phyloP scores from a whole-genome alignment of 1,140 invertebrate genomes.

The Drosophila hydei region DNA sequence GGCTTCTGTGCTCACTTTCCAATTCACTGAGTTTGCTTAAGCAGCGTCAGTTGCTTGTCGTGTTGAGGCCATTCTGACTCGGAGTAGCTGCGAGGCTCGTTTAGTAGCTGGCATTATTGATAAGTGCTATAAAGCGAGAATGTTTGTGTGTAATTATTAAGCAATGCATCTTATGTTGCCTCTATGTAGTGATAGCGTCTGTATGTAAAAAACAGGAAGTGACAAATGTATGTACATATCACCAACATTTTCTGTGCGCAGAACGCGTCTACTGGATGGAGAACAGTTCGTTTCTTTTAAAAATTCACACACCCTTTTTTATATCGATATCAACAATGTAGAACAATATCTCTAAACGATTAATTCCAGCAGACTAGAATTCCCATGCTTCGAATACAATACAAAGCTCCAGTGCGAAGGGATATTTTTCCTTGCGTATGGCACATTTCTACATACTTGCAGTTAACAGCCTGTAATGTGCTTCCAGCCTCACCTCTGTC shows the following conservation, averaged over 20 bases:
- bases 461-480: neutral
- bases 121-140: constrained; percentile 20
- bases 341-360: too few relatives aligned
- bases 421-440: neutral
- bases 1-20: constrained; percentile 55
- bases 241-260: neutral
- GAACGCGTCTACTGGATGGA: neutral
- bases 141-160: constrained; percentile 32
- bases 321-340: neutral
- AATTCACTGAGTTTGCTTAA: constrained; percentile 51
- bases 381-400: neutral
- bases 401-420: neutral
- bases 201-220: constrained; percentile 32
- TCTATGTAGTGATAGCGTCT: constrained; percentile 7
- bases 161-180: constrained; percentile 17
- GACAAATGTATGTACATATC: neutral
- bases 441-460: neutral
- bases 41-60: constrained; percentile 34
- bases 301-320: too few relatives aligned
- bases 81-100: neutral
- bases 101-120: constrained; percentile 14
- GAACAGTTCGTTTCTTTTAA: neutral
- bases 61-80: constrained; percentile 17
- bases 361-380: neutral
- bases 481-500: too few relatives aligned